A percentile compares a stretch with the other conserved stretches of the same genome.
Evolutionary conservation across 2,888 invertebrate genomes (phyloP).

Genomic region (Drosophila gaucha): DNA sequence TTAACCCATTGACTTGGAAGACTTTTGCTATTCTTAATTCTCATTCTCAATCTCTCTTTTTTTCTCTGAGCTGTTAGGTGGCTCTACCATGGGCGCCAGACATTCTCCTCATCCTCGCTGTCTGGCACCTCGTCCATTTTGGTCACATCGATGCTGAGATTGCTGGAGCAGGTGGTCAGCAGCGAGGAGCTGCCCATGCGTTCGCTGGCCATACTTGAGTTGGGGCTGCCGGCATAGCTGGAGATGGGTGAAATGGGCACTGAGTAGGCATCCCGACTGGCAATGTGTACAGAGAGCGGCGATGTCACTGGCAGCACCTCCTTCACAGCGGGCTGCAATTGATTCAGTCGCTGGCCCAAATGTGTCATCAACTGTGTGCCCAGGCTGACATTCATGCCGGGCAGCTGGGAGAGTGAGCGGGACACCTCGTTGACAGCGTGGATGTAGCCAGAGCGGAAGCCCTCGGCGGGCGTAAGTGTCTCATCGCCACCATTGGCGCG

Average conservation of each 20-base stretch:
- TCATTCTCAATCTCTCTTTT: conserved; percentile 5
- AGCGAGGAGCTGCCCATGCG: conserved; percentile 55
- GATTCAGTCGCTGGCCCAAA: conserved; percentile 92
- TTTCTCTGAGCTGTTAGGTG: not conserved
- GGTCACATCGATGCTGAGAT: conserved; percentile 70
- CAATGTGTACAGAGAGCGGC: conserved; percentile 81
- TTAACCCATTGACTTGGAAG: conserved; percentile 56
- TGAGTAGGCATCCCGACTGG: conserved; percentile 76
- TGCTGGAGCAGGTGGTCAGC: conserved; percentile 73
- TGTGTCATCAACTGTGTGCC: conserved; percentile 96
- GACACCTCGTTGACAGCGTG: conserved; percentile 96
- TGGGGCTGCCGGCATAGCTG: conserved; percentile 82
- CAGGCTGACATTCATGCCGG: conserved; percentile 93
- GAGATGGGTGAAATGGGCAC: conserved; percentile 84
- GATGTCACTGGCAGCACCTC: conserved; percentile 76
- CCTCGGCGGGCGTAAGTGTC: conserved; percentile 89
- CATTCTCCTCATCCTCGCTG: conserved; percentile 76
- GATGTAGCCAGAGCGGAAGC: conserved; percentile 94
- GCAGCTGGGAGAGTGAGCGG: conserved; percentile 92
- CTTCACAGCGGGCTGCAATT: conserved; percentile 82
- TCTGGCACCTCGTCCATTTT: conserved; percentile 58
- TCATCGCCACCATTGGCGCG: conserved; percentile 84
- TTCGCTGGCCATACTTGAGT: conserved; percentile 75
- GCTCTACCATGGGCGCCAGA: conserved; percentile 83
- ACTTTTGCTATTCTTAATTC: conserved; percentile 48